Percentiles rank a stretch among this genome's conserved stretches.
Evolutionary conservation across 2,113 vertebrate genomes (phyloP).

Genomic region (Baryphthengus martii): DNA sequence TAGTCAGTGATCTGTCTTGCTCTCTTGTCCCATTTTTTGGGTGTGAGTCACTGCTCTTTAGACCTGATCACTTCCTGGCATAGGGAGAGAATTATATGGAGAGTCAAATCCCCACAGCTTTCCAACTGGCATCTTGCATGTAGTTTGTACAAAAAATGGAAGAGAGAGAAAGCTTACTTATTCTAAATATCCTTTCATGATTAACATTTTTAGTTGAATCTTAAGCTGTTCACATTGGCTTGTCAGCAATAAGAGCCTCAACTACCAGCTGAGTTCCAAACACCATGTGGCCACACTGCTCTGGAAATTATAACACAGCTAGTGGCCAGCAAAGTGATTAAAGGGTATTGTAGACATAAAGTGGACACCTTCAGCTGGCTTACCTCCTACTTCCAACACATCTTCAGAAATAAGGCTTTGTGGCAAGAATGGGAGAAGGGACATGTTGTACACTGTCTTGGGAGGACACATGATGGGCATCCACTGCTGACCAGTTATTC

Average conservation of each 20-base stretch:
- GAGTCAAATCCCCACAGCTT: not conserved
- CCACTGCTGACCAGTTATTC: not conserved
- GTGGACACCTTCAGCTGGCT: not conserved
- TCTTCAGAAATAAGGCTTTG: not conserved
- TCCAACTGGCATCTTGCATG: not conserved
- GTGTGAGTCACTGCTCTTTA: not conserved
- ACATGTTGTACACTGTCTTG: not conserved
- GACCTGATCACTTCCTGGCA: not conserved
- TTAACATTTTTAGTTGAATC: not conserved
- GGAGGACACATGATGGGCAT: accelerated
- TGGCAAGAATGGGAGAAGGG: not conserved
- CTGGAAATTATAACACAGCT: not conserved
- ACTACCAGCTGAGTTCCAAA: not conserved
- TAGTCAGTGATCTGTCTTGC: not conserved
- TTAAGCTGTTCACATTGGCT: not conserved
- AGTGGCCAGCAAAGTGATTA: not conserved
- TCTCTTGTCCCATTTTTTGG: not conserved
- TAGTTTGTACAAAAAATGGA: not conserved
- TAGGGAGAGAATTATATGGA: not conserved
- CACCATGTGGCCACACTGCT: not conserved
- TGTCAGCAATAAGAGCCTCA: not conserved
- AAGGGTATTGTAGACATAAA: not conserved
- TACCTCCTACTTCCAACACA: not conserved
- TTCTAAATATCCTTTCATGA: not conserved
- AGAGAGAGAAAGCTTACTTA: not conserved